Percentiles rank a stretch among this genome's conserved stretches.
Evolutionary conservation across 64 coral and sea anemone genomes (phyloP).

Genomic region (Pocillopora damicornis): DNA sequence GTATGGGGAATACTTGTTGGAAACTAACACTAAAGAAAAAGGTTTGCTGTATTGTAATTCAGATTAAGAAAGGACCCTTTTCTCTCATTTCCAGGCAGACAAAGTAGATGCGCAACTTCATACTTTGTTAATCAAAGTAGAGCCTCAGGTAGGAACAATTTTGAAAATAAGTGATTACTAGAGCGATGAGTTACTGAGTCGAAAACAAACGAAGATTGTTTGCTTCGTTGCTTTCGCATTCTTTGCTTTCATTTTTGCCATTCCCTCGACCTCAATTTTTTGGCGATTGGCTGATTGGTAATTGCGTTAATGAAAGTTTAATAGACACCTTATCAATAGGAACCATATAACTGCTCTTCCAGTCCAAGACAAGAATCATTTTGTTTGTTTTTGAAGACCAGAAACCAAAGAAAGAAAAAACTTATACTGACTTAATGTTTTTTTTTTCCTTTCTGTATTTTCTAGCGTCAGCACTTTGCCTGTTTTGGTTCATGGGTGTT

Average conservation of each 20-base stretch:
- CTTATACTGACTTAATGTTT: neutral
- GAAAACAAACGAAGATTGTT: no score
- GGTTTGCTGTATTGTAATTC: no score
- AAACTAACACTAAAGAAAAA: neutral
- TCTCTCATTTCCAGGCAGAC: slow-evolving; percentile 58
- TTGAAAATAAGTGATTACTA: neutral
- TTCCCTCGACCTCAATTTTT: no score
- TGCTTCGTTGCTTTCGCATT: no score
- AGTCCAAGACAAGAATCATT: neutral
- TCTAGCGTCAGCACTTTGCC: slow-evolving; percentile 92
- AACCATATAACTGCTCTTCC: no score
- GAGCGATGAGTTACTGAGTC: no score
- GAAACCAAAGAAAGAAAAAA: neutral
- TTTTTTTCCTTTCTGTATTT: neutral
- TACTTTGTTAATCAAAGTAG: slow-evolving; percentile 72
- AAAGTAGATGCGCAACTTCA: slow-evolving; percentile 95
- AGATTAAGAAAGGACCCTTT: neutral
- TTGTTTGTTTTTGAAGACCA: neutral
- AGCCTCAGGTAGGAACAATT: slow-evolving; percentile 69
- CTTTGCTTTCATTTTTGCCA: no score
- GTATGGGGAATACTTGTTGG: neutral
- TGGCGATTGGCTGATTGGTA: no score
- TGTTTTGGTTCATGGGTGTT: slow-evolving; percentile 99
- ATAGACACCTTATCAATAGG: no score
- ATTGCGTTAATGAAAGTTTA: no score